phyloP scores from a whole-genome alignment of 2,888 invertebrate genomes.

The Trachelus stipa region DNA sequence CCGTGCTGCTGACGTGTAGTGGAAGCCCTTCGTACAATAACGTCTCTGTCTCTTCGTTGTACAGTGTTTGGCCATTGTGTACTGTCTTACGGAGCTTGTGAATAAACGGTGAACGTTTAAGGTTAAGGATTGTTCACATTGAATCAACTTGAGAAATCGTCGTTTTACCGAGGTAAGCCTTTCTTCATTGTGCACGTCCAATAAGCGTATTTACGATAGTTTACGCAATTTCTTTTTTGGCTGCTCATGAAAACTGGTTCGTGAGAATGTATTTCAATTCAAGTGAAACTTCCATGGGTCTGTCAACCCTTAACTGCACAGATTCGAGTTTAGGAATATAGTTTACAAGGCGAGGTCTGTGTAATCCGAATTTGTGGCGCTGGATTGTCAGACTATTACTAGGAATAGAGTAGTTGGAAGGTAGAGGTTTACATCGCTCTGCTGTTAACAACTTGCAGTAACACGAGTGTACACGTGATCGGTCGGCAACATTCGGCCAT shows the following conservation, averaged over 20 bases:
- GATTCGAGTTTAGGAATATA: too few species aligned
- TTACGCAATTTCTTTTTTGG: background rate
- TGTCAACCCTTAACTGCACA: too few species aligned
- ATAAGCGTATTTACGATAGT: background rate
- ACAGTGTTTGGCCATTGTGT: background rate
- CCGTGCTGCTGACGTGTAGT: background rate
- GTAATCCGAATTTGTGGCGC: too few species aligned
- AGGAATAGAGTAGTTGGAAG: too few species aligned
- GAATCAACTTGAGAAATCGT: background rate
- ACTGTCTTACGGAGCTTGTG: background rate
- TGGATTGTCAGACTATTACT: too few species aligned
- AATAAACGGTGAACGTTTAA: background rate
- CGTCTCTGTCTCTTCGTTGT: background rate
- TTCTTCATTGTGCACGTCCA: background rate
- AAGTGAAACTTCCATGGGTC: too few species aligned
- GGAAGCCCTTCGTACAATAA: background rate
- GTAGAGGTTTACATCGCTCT: too few species aligned
- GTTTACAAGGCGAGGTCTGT: too few species aligned
- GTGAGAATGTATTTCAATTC: too few species aligned
- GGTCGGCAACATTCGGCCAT: too few species aligned
- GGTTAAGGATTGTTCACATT: background rate
- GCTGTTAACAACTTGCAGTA: too few species aligned
- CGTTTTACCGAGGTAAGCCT: background rate
- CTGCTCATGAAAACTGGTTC: conserved; percentile 16
- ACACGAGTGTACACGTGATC: too few species aligned